Evolutionary conservation across 1,140 invertebrate genomes (phyloP).

Genomic region (Acromyrmex charruanus): DNA sequence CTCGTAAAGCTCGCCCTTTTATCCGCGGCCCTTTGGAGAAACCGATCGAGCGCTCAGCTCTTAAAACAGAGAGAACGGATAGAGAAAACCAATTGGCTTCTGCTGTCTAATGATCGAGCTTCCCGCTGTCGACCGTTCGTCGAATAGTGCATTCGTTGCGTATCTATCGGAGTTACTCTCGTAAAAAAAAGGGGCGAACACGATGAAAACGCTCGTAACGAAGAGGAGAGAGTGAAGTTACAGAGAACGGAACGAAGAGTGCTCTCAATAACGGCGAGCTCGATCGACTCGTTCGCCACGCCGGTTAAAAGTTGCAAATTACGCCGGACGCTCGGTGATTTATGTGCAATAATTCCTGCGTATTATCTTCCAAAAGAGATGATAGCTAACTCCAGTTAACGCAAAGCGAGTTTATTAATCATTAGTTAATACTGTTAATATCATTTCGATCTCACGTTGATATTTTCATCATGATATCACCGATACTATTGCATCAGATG

Average conservation of each 20-base stretch:
- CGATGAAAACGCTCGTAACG: slow-evolving; percentile 32
- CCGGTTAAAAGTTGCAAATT: slow-evolving; percentile 50
- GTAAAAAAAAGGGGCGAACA: slow-evolving; percentile 10
- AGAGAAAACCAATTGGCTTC: slow-evolving; percentile 43
- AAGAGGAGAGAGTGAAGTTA: slow-evolving; percentile 28
- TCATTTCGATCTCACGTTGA: not conserved
- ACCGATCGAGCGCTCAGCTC: slow-evolving; percentile 16
- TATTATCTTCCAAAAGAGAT: slow-evolving; percentile 18
- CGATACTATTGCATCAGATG: not conserved
- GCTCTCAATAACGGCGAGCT: not conserved
- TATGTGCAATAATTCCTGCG: slow-evolving; percentile 25
- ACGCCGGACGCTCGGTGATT: slow-evolving; percentile 19
- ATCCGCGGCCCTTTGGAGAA: slow-evolving; percentile 43
- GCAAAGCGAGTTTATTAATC: slow-evolving; percentile 38
- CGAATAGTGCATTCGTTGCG: slow-evolving; percentile 22
- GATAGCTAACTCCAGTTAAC: slow-evolving; percentile 12
- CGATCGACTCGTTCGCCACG: slow-evolving; percentile 1
- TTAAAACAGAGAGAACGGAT: slow-evolving; percentile 51
- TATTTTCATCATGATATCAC: not conserved
- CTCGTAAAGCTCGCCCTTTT: slow-evolving; percentile 47
- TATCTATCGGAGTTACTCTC: slow-evolving; percentile 11
- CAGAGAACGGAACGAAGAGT: not conserved
- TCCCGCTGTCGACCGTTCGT: slow-evolving; percentile 20
- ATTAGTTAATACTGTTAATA: slow-evolving; percentile 24
- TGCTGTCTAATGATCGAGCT: slow-evolving; percentile 42